phyloP scores from a whole-genome alignment of 2,113 vertebrate genomes.

The Patagioenas fasciata region DNA sequence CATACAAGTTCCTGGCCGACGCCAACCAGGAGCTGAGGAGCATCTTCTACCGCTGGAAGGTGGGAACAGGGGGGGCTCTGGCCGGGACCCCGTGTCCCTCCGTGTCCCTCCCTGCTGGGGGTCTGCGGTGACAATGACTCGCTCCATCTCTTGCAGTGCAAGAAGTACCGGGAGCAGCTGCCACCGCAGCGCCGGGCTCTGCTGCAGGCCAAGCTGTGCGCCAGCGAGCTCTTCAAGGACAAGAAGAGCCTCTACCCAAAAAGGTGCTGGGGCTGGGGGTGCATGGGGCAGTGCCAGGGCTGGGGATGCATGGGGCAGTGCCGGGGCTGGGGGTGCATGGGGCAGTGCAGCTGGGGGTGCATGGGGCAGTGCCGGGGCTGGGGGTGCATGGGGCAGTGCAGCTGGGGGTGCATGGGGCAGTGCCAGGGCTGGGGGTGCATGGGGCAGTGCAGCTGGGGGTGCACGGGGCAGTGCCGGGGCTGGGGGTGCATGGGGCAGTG shows the following conservation, averaged over 20 bases:
- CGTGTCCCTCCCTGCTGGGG: no score
- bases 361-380: no score
- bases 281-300: no score
- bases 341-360: no score
- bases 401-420: no score
- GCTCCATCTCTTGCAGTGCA: conserved; percentile 57
- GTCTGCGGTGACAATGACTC: rapidly evolving
- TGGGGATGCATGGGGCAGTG: no score
- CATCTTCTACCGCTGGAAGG: conserved; percentile 78
- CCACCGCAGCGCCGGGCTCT: conserved; percentile 2
- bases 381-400: no score
- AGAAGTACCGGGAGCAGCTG: conserved; percentile 75
- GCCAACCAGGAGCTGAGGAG: conserved; percentile 67
- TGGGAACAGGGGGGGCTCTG: not conserved
- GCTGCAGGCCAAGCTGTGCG: conserved; percentile 73
- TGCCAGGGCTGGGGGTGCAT: no score
- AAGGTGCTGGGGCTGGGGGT: conserved; percentile 58
- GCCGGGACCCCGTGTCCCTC: rapidly evolving
- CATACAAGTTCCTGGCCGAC: conserved; percentile 58
- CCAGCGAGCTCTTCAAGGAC: conserved; percentile 79
- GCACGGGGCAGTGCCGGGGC: no score
- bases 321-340: no score
- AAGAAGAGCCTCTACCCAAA: conserved; percentile 77
- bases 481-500: conserved; percentile 12
- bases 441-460: no score